Percentiles rank a stretch among this genome's conserved stretches.
Conservation (phyloP, 53 echinoderm and acorn worm genomes). For the Antedon mediterranea region DNA sequence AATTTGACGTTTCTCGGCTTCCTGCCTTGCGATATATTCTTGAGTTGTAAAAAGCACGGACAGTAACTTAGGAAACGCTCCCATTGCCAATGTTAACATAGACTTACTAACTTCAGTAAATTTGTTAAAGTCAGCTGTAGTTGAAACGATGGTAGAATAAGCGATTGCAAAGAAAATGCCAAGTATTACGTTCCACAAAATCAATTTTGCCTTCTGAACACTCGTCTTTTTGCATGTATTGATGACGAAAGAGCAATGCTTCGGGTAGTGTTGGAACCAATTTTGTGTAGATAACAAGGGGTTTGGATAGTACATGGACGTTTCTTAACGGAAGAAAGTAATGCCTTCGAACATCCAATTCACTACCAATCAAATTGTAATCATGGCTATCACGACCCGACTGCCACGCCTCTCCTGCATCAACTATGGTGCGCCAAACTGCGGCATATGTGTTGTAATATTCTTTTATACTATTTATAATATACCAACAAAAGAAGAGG, state of each 20-base stretch:
- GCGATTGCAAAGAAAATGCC: not conserved
- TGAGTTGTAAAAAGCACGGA: not conserved
- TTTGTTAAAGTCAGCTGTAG: not conserved
- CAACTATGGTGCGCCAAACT: not conserved
- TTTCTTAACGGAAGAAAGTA: not conserved
- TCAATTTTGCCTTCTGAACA: not conserved
- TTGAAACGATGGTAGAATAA: not conserved
- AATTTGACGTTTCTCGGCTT: not conserved
- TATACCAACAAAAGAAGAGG: not conserved
- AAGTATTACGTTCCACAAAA: not conserved
- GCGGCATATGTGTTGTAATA: not conserved
- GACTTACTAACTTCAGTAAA: not conserved
- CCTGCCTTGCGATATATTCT: not conserved
- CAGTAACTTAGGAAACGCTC: not conserved
- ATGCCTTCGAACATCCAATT: not conserved
- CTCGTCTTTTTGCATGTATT: not conserved
- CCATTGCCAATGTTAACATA: not conserved
- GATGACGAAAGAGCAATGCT: not conserved
- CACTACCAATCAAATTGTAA: not conserved
- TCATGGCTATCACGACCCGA: not conserved
- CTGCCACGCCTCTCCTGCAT: not conserved
- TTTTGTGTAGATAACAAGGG: not conserved
- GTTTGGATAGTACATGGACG: not conserved
- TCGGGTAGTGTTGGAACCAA: not conserved
- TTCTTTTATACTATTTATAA: not conserved